phyloP scores from a whole-genome alignment of 1,140 invertebrate species.

The Drosophila pallidifrons region DNA sequence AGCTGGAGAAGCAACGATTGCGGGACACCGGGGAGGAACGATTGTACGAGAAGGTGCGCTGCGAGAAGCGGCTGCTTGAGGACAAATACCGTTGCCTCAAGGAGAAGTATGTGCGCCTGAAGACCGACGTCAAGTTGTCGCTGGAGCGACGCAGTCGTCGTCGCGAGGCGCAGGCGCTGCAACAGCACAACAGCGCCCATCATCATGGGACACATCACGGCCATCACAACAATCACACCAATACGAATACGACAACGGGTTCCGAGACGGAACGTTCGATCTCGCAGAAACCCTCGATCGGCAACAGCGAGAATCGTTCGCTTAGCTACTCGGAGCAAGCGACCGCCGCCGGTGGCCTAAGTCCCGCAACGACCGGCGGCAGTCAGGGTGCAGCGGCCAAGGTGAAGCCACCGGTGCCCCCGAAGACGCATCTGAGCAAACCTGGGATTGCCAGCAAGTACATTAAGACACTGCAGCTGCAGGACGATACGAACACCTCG shows the following conservation, averaged over 20 bases:
- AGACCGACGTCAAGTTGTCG: conserved; percentile 90
- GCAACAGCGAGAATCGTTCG: conserved; percentile 79
- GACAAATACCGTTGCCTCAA: conserved; percentile 93
- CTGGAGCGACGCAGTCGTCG: conserved; percentile 87
- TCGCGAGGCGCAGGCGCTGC: conserved; percentile 86
- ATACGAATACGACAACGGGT: conserved; percentile 88
- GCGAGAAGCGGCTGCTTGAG: conserved; percentile 89
- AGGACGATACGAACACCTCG: conserved; percentile 79
- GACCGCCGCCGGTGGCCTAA: conserved; percentile 10
- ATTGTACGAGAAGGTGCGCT: conserved; percentile 88
- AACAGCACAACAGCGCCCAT: conserved; percentile 56
- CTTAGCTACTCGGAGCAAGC: conserved; percentile 73
- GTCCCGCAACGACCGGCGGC: conserved; percentile 1
- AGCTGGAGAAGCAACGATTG: conserved; percentile 85
- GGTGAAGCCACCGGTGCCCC: conserved; percentile 68
- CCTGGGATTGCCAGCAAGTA: conserved; percentile 73
- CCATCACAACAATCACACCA: not conserved
- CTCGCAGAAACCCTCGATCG: conserved; percentile 86
- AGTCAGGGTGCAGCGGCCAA: conserved; percentile 28
- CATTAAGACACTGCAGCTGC: conserved; percentile 72
- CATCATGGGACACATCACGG: not conserved
- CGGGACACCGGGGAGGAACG: conserved; percentile 85
- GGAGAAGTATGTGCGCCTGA: conserved; percentile 92
- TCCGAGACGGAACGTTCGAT: conserved; percentile 92
- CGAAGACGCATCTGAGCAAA: conserved; percentile 66